Evolutionary conservation across 2,888 invertebrate genomes (phyloP), one percentile per base, ranked within the genome.

Genomic region (Phortica okadai): DNA sequence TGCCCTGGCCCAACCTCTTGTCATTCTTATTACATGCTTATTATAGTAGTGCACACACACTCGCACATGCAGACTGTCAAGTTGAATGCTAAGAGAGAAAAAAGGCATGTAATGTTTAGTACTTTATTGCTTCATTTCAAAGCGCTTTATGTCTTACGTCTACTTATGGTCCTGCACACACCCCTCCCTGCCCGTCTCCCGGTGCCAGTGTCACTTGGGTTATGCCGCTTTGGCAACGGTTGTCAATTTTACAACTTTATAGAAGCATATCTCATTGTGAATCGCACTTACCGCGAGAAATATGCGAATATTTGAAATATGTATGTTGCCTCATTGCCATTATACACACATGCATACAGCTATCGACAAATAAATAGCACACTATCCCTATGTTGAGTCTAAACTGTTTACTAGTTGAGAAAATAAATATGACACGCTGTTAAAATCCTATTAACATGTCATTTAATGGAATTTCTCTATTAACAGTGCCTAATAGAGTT

Each of bases 161-260:
- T 16, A 16, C n/a, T 14, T n/a, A n/a, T 62, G 25, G 62, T 10
- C 33, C 33, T 33, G 33, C 3, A 33, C 21, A 62, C 11, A 11
- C 11, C 11, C 21, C 11, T 6, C 33, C 16, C 7, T 11, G 66
- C 14, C 5, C n/a, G 4, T 6, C 11, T 25, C n/a, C 7, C 14
- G n/a, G 42, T 11, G 41, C 66, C 44, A 59, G 16, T 25, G 11
- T 14, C n/a, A 59, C 62, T 21, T 16, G 2, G 66, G 11, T 42
- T 7, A 33, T 56, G 42, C 42, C 14, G 25, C 21, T 25, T 14
- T 10, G 41, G 44, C 25, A 11, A 44, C 54, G 44, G 83, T 87
- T 88, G 85, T 87, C 88, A 85, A 87, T 88, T 85, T 88, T 87
- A 85, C 85, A 85, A 85, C 85, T 85, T 88, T 88, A 85, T 88